Percentiles rank a stretch among this genome's conserved stretches.
phyloP scores from a whole-genome alignment of 1,140 invertebrate genomes.

The Zaprionus africanus region DNA sequence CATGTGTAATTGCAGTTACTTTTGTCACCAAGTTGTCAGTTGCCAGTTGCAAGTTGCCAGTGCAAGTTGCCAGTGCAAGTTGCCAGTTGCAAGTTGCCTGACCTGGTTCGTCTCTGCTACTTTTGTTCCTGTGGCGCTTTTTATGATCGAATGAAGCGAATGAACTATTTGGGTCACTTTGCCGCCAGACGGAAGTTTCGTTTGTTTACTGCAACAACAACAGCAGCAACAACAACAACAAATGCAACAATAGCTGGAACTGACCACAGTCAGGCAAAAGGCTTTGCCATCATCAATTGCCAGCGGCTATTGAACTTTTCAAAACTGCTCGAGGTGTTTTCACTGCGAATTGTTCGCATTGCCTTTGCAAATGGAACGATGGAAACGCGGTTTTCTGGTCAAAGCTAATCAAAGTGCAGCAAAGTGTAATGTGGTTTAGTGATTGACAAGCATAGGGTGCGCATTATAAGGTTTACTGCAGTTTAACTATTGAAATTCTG shows the following conservation, averaged over 20 bases:
- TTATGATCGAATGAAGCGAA: slow-evolving; percentile 37
- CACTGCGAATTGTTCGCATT: slow-evolving; percentile 9
- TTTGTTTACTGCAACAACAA: slow-evolving; percentile 27
- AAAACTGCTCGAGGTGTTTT: slow-evolving; percentile 4
- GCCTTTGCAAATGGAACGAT: slow-evolving; percentile 11
- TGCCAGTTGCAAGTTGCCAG: slow-evolving; percentile 2
- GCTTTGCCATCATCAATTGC: slow-evolving; percentile 6
- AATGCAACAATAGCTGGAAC: background rate
- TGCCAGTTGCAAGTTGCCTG: background rate
- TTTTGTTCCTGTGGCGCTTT: slow-evolving; percentile 59
- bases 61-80: background rate
- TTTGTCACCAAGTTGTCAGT: slow-evolving; percentile 10
- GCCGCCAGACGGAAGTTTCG: slow-evolving; percentile 70
- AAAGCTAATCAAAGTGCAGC: slow-evolving; percentile 20
- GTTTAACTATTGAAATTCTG: no score
- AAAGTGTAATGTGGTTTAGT: background rate
- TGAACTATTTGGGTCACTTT: slow-evolving; percentile 67
- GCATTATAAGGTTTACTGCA: background rate
- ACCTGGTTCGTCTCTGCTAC: slow-evolving; percentile 7
- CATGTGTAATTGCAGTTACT: slow-evolving; percentile 38
- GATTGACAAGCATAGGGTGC: background rate
- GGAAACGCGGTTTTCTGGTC: slow-evolving; percentile 23
- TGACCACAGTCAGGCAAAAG: slow-evolving; percentile 29
- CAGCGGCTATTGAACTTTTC: slow-evolving; percentile 32
- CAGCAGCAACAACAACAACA: background rate